Conservation (phyloP, 2,888 invertebrate genomes). For the Tachina grossa region DNA sequence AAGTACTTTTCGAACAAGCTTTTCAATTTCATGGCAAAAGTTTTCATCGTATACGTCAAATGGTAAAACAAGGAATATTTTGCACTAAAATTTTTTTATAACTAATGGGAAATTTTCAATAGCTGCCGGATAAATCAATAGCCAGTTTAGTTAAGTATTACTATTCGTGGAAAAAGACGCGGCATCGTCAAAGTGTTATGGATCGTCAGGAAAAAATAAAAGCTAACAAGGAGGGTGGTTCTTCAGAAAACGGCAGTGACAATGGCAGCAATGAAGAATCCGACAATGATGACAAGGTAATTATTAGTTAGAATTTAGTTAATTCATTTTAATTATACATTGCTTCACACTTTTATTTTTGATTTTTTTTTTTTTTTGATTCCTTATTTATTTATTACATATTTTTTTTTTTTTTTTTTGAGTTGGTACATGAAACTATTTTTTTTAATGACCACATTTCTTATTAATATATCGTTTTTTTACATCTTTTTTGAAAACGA, state of each 20-base stretch:
- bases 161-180: constrained; percentile 98
- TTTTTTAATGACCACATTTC: constrained; percentile 32
- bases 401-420: constrained; percentile 24
- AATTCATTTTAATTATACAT: constrained; percentile 53
- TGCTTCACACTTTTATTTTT: constrained; percentile 45
- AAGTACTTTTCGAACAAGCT: constrained; percentile 98
- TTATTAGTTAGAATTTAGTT: constrained; percentile 75
- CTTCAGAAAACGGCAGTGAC: constrained; percentile 91
- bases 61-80: constrained; percentile 86
- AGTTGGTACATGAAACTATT: constrained; percentile 28
- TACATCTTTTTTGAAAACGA: constrained; percentile 47
- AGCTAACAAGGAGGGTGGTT: constrained; percentile 84
- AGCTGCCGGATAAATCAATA: constrained; percentile 98
- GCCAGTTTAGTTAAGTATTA: constrained; percentile 98
- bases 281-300: constrained; percentile 94
- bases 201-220: constrained; percentile 89
- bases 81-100: not conserved
- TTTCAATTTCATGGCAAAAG: constrained; percentile 99
- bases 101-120: not conserved
- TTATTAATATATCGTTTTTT: constrained; percentile 51
- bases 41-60: constrained; percentile 97
- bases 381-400: not conserved
- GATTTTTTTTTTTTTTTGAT: not conserved
- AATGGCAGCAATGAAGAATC: constrained; percentile 93
- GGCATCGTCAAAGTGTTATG: constrained; percentile 96